These are phyloP conservation scores for Pyrocoelia pectoralis DNA, from an alignment of 2,888 invertebrate species.

Conservation along the genomic window DNA sequence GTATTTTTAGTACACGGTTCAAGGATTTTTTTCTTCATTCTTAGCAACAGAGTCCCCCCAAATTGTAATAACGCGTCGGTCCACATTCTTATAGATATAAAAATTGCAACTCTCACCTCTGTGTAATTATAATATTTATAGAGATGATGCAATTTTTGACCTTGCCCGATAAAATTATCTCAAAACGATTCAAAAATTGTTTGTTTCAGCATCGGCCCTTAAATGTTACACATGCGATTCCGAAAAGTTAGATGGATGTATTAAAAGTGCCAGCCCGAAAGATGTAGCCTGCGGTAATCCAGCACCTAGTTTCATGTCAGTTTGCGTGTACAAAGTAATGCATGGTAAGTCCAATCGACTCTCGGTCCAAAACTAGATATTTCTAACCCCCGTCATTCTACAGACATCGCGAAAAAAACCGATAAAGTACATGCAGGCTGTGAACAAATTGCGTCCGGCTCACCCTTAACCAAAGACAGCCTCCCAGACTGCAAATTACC, in stretches of 20 bases:
- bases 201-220: slow-evolving; percentile 1
- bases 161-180: not conserved
- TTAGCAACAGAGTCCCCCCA: not conserved
- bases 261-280: slow-evolving; percentile 11
- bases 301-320: not conserved
- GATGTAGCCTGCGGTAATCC: slow-evolving; percentile 6
- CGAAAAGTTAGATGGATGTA: slow-evolving; percentile 16
- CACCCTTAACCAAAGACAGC: not conserved
- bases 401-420: slow-evolving; percentile 17
- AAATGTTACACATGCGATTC: slow-evolving; percentile 11
- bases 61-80: too few relatives aligned
- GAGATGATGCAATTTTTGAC: not conserved
- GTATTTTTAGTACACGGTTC: slow-evolving; percentile 2
- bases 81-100: too few relatives aligned
- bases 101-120: not conserved
- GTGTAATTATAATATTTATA: not conserved
- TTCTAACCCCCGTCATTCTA: not conserved
- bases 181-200: not conserved
- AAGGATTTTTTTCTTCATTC: not conserved
- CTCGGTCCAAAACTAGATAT: too few relatives aligned
- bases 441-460: not conserved
- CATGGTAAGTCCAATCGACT: slow-evolving; percentile 11
- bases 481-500: not conserved
- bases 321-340: slow-evolving; percentile 6
- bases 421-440: slow-evolving; percentile 6